These are phyloP conservation scores for Hylyphantes graminicola DNA, from an alignment of 1,140 invertebrate species.

Conservation along the genomic window DNA sequence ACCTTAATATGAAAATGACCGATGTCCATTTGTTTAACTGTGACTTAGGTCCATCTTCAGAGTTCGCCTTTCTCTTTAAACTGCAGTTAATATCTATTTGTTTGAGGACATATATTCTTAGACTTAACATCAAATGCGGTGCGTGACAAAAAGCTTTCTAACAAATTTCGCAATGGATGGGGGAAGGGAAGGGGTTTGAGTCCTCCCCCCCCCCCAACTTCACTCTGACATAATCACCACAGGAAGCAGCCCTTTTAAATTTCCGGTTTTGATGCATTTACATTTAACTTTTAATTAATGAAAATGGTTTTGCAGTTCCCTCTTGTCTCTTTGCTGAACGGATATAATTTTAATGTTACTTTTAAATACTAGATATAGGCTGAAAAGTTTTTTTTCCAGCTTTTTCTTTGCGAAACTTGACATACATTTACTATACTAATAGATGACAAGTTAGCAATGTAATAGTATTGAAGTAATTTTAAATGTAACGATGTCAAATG, in stretches of 20 bases:
- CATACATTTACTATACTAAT: too few relatives aligned
- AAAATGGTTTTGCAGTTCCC: conserved; percentile 48
- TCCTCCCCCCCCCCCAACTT: neutral
- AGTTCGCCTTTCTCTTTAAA: neutral
- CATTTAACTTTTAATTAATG: conserved; percentile 60
- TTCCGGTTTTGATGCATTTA: conserved; percentile 58
- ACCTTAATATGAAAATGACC: too few relatives aligned
- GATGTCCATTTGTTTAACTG: too few relatives aligned
- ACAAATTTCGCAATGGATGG: conserved; percentile 10
- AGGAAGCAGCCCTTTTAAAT: conserved; percentile 58
- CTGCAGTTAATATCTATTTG: neutral
- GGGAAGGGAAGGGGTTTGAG: neutral
- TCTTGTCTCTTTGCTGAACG: neutral
- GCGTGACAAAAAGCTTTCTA: conserved; percentile 47
- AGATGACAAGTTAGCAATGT: too few relatives aligned
- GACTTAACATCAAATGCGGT: neutral
- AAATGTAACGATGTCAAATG: too few relatives aligned
- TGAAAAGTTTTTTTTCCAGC: too few relatives aligned
- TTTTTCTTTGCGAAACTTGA: too few relatives aligned
- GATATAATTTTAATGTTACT: too few relatives aligned
- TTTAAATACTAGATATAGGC: too few relatives aligned
- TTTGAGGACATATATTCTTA: neutral
- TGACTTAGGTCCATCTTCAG: too few relatives aligned
- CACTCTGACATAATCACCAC: conserved; percentile 34
- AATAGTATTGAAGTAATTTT: too few relatives aligned